Evolutionary conservation across 1,140 invertebrate genomes (phyloP), one percentile per base, ranked within the genome.

Genomic region (Aleiodes sp.): DNA sequence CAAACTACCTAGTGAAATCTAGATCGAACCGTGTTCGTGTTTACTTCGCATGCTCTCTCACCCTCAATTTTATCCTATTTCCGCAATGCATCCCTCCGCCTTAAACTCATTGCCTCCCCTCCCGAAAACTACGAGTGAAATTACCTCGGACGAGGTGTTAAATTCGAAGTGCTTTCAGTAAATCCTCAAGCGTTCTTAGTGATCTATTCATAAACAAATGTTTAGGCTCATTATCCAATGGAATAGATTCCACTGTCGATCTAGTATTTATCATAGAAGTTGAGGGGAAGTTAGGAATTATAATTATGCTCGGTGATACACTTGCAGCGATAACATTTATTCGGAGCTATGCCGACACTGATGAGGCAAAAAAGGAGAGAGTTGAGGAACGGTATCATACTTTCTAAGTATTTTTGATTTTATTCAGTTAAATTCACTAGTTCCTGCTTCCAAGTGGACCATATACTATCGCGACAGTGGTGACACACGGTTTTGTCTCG

Each of bases 321-420:
- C 57, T 75, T 19, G 64, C 70, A 29, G 68, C 70, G 26, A 80
- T 80, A 31, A 78, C 63, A 28, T 81, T 81, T 72, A 78, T 79
- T 31, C 60, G 33, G 29, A 79, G 76, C 63, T 81, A 79, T 56
- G 72, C 73, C 0, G 76, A 77, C 31, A 74, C 52, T 31, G 31
- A 60, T 37, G 35, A 68, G 33, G 65, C 71, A 21, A 81, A 76
- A 67, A 43, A 37, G n/a, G 77, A 76, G 68, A 68, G 65, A 12
- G 37, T 72, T 4, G 70, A 75, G 65, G 74, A 78, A 70, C 71
- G 76, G 78, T 81, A 73, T 35, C 60, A 63, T 64, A 14, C 33
- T 31, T 10, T 16, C 10, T 62, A 37, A 37, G 10, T 41, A 57
- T 62, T 65, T 43, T 16, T 35, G 56, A 35, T 63, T 14, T 35